Evolutionary conservation across 1,140 invertebrate species (phyloP).

Genomic region (Luehdorfia chinensis): DNA sequence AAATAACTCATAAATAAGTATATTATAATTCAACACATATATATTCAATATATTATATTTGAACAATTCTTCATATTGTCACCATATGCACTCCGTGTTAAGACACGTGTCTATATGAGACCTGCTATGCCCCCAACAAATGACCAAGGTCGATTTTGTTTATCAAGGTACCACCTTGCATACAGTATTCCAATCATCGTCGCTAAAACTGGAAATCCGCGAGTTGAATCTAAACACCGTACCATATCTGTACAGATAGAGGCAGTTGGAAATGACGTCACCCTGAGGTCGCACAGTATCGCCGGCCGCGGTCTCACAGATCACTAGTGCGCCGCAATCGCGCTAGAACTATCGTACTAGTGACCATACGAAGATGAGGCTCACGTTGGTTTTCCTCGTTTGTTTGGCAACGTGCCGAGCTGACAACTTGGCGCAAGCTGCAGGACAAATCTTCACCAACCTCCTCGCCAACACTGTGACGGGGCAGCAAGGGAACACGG

Average conservation of each 20-base stretch:
- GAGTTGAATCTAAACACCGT: slow-evolving; percentile 56
- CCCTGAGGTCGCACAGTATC: slow-evolving; percentile 60
- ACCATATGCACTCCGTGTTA: too few relatives aligned
- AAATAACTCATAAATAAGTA: too few relatives aligned
- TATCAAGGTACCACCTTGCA: slow-evolving; percentile 36
- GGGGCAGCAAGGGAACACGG: slow-evolving; percentile 53
- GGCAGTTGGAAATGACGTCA: slow-evolving; percentile 55
- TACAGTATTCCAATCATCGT: slow-evolving; percentile 45
- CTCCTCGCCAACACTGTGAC: slow-evolving; percentile 56
- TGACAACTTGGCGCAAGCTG: slow-evolving; percentile 60
- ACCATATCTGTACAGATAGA: slow-evolving; percentile 28
- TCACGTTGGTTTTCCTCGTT: slow-evolving; percentile 39
- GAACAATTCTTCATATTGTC: too few relatives aligned
- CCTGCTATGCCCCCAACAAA: slow-evolving; percentile 17
- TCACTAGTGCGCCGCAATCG: slow-evolving; percentile 64
- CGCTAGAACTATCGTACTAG: slow-evolving; percentile 44
- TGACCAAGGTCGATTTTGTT: slow-evolving; percentile 47
- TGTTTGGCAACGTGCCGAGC: slow-evolving; percentile 38
- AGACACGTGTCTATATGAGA: too few relatives aligned
- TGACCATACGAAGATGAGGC: slow-evolving; percentile 42
- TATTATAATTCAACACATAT: too few relatives aligned
- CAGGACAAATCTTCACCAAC: slow-evolving; percentile 66
- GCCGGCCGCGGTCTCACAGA: slow-evolving; percentile 41
- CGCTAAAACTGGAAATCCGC: slow-evolving; percentile 59
- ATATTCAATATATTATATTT: too few relatives aligned